Base-by-base conservation (phyloP, 2,888 invertebrate species). In the Sphecodes monilicornis region DNA sequence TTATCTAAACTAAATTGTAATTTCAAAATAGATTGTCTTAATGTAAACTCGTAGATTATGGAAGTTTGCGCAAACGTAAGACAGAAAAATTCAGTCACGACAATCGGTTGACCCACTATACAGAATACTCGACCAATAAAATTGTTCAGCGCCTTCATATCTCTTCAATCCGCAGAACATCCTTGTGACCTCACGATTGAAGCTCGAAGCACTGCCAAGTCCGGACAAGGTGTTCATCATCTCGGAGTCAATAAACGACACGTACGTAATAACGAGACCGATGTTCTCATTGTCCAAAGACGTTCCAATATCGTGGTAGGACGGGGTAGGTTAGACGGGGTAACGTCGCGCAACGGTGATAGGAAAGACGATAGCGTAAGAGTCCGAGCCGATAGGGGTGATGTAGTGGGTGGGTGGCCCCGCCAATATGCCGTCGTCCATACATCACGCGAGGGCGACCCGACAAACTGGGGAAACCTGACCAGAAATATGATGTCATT, bases 401-500 rank as follows among this genome's bases (percentile, higher is more conserved):
- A 93, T 90, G 90, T 90, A 91, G 91, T 32, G 71, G 86, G 84
- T 83, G 87, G 89, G 85, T 84, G 85, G 87, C 90, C 90, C 91
- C 93, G 93, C 93, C 94, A 94, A 94, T 94, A 94, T 94, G 94
- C 94, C 93, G 92, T 90, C 93, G 94, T 94, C 93, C 94, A 95
- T 95, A 94, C 93, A 94, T 94, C 94, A 94, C 93, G 89, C 91
- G 89, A 85, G 90, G 88, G 91, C 91, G 91, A 91, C 89, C 93
- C 94, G 94, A 93, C 94, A 94, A 94, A 94, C 94, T 93, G 93
- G 93, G 93, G 93, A 93, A 93, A 93, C 94, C 93, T 94, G 94
- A 95, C 94, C 94, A 95, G 94, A 95, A 95, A 95, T 95, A 95
- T 95, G 94, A 95, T 95, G 94, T 94, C 94, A 95, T 94, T 94